Evolutionary conservation across 2,113 vertebrate genomes (phyloP), one percentile per base, ranked within the genome.

Genomic region (Lontra canadensis): DNA sequence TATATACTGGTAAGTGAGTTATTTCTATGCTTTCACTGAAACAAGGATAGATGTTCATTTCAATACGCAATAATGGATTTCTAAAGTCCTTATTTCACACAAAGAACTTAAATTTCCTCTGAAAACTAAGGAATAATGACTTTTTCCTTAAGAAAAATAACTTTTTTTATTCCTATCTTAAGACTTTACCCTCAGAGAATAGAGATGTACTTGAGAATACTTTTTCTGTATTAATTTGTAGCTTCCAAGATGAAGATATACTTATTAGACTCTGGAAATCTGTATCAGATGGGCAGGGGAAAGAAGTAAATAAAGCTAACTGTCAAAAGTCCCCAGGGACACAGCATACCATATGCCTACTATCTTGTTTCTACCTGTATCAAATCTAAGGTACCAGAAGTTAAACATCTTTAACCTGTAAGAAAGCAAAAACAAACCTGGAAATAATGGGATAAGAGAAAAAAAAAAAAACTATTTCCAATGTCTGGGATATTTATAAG

Each of bases 81-180:
- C 44, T 94, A 39, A 95, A 79, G 14, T 84, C 59, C 89, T 4
- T 67, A 31, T 85, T 81, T 73, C 86, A 78, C 42, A 92, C 2
- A 81, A 78, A 96, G 69, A 93, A 69, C 39, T 92, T 96, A 59
- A 59, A 82, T 97, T 92, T 63, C 18, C 61, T 97, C 85, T 95
- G 79, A 90, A 97, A 94, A 94, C 49, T 86, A 65, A 52, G 5
- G 14, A 91, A 10, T 71, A 93, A 86, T 81, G 65, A 76, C 12
- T 21, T 83, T 78, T 88, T 83, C 49, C 44, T 94, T 86, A 93
- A 89, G 49, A 87, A 97, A 97, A 96, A 74, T 7, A 90, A 81
- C 23, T n/a, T 67, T 67, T 36, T 71, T 83, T 47, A 85, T 78
- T 69, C 23, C 26, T 82, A 71, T 55, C 67, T 93, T 42, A 42